Evolutionary conservation across 2,113 vertebrate genomes (phyloP), one percentile per base, ranked within the genome.

Genomic region (Empidonax alnorum): DNA sequence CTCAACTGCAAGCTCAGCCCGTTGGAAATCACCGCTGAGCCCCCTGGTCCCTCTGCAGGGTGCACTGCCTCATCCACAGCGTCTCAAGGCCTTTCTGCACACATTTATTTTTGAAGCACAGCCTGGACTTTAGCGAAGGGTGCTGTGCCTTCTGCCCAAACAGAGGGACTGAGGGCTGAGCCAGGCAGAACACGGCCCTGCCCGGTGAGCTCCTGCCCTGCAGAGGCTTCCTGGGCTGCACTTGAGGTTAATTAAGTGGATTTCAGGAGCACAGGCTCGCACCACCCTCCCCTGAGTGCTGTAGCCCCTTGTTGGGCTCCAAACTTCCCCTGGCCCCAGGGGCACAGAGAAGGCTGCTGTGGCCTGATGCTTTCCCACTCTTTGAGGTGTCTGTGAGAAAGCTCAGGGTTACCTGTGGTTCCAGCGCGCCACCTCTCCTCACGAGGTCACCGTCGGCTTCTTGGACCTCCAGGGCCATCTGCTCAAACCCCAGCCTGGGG

Each of bases 391-490:
- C 46, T 84, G 16, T 49, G 30, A 21, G 69, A 68, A 85, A 86
- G 37, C 16, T 69, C 11, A 8, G 18, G 31, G 55, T 95, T 97
- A 99, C 99, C 98, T 99, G 98, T 1, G 98, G 94, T 46, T 97
- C 97, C 44, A 98, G 97, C 28, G 97, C 55, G 10, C 88, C 86
- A 3, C 95, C 67, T 33, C 98, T 98, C 83, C 98, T 97, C 94
- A 98, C 39, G 13, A 98, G 92, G 77, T 97, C 97, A 42, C 98
- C 97, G 22, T 98, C 97, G 8, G 96, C 93, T 37, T 97, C 97
- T 47, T 90, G 96, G 72, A 93, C 53, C 49, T 98, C 98, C 22
- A 96, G 83, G 7, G 95, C 87, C 71, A 98, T 93, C 77, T 95
- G 97, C 44, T 97, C 97, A 18, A 97, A 71, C 7, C 95, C 97